Evolutionary conservation across 2,888 invertebrate genomes (phyloP), one percentile per base, ranked within the genome.

Genomic region (Tromatobia lineatoria): DNA sequence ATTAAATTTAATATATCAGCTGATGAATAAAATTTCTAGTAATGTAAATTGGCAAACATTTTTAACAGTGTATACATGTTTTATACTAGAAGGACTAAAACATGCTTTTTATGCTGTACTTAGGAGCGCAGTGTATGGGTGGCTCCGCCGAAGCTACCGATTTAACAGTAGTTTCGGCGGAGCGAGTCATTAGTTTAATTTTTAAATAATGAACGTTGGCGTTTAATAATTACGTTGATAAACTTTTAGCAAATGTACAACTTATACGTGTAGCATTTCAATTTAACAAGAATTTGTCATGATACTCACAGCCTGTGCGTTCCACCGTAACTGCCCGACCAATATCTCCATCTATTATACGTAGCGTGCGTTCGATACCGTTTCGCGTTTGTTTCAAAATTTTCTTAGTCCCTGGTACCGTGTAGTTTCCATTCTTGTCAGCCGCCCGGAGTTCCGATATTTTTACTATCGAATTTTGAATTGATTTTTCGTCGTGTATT

Each of bases 391-490:
- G 42, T 45, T 66, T 66, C 38, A 66, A 42, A 42, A 66, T 66
- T 42, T 66, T 66, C 66, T 42, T 13, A 13, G 66, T 66, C 42
- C 8, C 66, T 42, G 66, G 66, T 18, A 66, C 42, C 34, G 66
- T 66, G 45, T 66, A 66, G 38, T 66, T 66, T 18, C 66, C 66
- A n/a, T 66, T 66, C 42, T 66, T 66, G 29, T 66, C 66, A 11
- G 66, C 66, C n/a, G 66, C 45, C 18, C 38, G 38, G 42, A 66
- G 42, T 42, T 66, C 66, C 11, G 66, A 66, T 66, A 66, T 42
- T 34, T 42, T 66, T 15, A 42, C 34, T 66, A 66, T 66, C n/a
- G 42, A 42, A 45, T 38, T 34, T 34, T 42, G 15, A 18, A n/a
- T 42, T 45, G 42, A 10, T 25, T 29, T 59, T 25, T 25, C n/a